Evolutionary conservation across 2,113 vertebrate genomes (phyloP).

Genomic region (Paramormyrops kingsleyae): DNA sequence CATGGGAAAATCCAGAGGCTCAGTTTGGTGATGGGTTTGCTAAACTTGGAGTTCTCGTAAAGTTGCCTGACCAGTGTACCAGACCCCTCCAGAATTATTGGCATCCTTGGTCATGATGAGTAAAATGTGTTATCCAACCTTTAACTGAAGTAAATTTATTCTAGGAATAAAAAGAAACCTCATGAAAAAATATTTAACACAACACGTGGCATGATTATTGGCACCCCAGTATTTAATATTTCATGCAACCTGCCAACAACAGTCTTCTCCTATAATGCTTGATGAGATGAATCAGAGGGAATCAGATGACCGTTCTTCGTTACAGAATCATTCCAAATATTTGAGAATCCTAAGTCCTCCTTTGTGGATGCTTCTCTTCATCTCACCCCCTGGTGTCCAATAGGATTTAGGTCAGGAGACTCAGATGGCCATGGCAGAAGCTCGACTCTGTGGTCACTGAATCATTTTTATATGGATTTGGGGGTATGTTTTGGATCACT

Average conservation of each 20-base stretch:
- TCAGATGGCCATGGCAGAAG: not conserved
- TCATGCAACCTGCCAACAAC: not conserved
- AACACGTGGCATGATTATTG: not conserved
- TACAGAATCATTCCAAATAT: not conserved
- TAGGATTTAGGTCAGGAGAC: not conserved
- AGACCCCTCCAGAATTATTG: not conserved
- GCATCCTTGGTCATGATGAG: not conserved
- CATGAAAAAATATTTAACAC: not conserved
- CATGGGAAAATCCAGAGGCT: not conserved
- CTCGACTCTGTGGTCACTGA: not conserved
- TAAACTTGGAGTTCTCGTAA: not conserved
- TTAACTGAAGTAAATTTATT: not conserved
- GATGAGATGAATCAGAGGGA: not conserved
- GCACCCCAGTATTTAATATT: not conserved
- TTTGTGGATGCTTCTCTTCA: not conserved
- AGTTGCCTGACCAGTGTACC: not conserved
- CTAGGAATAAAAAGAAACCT: not conserved
- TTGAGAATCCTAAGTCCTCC: not conserved
- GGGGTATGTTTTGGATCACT: not conserved
- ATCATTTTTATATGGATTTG: not conserved
- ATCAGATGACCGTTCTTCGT: not conserved
- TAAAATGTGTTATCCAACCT: not conserved
- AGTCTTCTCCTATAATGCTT: not conserved
- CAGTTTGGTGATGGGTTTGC: not conserved
- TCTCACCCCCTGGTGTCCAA: not conserved